Evolutionary conservation across 2,113 vertebrate genomes (phyloP).

Genomic region (Circaetus gallicus): DNA sequence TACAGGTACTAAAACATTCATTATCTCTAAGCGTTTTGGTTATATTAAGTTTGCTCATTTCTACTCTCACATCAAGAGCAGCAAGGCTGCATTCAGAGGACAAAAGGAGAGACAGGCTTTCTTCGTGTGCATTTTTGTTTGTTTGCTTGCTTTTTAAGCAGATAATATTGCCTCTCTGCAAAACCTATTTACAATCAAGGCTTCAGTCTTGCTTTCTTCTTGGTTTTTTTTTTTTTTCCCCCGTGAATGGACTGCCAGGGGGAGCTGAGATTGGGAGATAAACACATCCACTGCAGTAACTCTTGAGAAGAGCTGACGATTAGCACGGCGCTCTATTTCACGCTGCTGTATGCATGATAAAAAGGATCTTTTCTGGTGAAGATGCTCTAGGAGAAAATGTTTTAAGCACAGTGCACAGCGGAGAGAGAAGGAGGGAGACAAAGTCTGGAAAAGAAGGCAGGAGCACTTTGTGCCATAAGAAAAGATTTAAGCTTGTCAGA

Average conservation of each 20-base stretch:
- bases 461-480: not conserved
- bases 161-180: not conserved
- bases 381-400: not conserved
- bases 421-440: not conserved
- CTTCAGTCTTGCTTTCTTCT: not conserved
- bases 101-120: not conserved
- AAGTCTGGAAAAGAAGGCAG: not conserved
- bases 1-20: not conserved
- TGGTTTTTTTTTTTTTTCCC: not conserved
- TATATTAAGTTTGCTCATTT: not conserved
- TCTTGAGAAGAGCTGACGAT: not conserved
- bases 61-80: not conserved
- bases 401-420: not conserved
- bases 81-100: not conserved
- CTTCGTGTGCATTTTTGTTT: not conserved
- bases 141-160: not conserved
- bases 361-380: slow-evolving; percentile 1
- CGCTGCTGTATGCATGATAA: not conserved
- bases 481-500: not conserved
- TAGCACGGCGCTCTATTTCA: not conserved
- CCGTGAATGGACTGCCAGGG: not conserved
- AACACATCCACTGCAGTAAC: not conserved
- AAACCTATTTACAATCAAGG: not conserved
- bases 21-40: not conserved
- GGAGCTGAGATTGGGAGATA: slow-evolving; percentile 1